Evolutionary conservation across 2,888 invertebrate genomes (phyloP), one percentile per base, ranked within the genome.

Genomic region (Andrena bucephala): DNA sequence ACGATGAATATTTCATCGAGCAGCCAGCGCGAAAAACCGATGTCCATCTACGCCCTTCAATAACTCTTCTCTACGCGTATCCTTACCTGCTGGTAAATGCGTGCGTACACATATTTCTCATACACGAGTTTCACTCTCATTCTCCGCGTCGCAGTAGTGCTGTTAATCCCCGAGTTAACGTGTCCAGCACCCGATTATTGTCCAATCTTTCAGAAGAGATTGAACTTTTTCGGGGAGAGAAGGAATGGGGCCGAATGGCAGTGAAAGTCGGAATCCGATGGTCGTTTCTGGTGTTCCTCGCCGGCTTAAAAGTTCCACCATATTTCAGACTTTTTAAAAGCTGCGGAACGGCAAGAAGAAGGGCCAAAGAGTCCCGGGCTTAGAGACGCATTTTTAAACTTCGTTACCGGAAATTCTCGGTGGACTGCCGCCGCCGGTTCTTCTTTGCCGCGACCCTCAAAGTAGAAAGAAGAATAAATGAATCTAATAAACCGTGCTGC

Each of bases 1-100:
- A 83, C 88, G 91, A 91, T 92, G 92, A 92, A 92, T 93, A 92
- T 92, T 93, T 93, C 92, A 92, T 93, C 84, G 89, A 90, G 86
- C 88, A 89, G 89, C 89, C 88, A 88, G 85, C 85, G 88, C 88
- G 87, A 86, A 89, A 89, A 91, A 89, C 88, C 77, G 69, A 42
- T 60, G 52, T 72, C 66, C 81, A 52, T 29, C 33, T 31, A 84
- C 67, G 81, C 73, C 63, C 71, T 60, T 52, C 54, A 24, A 71
- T 27, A 57, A 57, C 36, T 57, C 52, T 36, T 8, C 29, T 16
- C 67, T 31, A 33, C 52, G 27, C 54, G 24, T 59, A 6, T 59
- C 2, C 29, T 29, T 59, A 13, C 16, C 29, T 16, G 1, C 24
- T 57, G 8, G 59, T 16, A 59, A 16, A 59, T 59, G 29, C 29